Evolutionary conservation across 2,113 vertebrate genomes (phyloP).

Genomic region (Pelecanus crispus): DNA sequence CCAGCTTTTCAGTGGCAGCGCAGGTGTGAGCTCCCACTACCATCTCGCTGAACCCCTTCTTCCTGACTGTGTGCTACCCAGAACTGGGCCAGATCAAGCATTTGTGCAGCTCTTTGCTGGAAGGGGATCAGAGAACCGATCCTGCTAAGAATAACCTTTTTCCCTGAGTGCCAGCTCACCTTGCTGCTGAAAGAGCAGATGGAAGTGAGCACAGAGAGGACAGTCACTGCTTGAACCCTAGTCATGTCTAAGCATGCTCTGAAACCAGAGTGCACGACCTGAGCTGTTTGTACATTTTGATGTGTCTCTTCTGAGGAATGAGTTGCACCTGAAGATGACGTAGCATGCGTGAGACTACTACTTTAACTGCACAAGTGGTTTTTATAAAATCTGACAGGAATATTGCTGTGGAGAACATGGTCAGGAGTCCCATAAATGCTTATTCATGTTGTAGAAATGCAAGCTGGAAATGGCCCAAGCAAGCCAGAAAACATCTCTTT

Average conservation of each 20-base stretch:
- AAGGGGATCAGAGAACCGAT: neutral
- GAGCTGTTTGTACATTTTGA: neutral
- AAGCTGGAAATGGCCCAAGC: neutral
- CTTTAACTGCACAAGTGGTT: neutral
- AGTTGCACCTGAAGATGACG: neutral
- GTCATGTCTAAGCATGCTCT: neutral
- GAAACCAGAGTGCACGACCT: neutral
- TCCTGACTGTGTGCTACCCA: neutral
- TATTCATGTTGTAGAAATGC: neutral
- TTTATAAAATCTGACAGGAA: neutral
- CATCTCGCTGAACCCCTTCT: neutral
- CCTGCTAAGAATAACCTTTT: neutral
- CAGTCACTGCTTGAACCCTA: neutral
- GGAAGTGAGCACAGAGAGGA: neutral
- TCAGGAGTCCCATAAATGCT: neutral
- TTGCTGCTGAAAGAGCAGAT: neutral
- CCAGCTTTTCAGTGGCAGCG: neutral
- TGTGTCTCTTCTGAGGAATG: neutral
- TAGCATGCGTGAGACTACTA: neutral
- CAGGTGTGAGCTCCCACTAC: neutral
- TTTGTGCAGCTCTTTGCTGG: neutral
- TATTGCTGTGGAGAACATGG: neutral
- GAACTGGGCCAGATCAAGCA: neutral
- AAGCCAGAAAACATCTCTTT: neutral
- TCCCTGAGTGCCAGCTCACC: neutral